phyloP scores from a whole-genome alignment of 2,888 invertebrate genomes.

The Spodoptera exigua region DNA sequence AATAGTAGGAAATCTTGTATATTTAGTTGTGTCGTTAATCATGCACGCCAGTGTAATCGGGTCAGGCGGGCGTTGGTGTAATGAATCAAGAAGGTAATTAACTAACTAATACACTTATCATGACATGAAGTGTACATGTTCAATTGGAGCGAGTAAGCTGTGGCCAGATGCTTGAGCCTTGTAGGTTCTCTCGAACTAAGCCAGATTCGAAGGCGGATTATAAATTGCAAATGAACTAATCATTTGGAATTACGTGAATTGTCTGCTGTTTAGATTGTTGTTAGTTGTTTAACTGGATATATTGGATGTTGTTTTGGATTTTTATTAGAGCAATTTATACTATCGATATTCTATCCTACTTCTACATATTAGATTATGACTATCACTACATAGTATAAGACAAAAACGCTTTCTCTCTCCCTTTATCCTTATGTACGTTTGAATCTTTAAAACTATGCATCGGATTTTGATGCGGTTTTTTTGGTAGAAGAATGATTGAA shows the following conservation, averaged over 20 bases:
- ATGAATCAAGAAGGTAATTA: slow-evolving; percentile 85
- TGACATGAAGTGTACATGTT: slow-evolving; percentile 70
- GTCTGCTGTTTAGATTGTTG: slow-evolving; percentile 23
- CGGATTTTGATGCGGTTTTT: no score
- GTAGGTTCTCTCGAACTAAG: slow-evolving; percentile 7
- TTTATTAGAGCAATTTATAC: no score
- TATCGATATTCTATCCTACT: no score
- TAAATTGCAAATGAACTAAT: slow-evolving; percentile 47
- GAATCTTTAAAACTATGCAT: no score
- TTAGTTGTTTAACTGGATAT: slow-evolving; percentile 4
- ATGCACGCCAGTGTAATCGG: slow-evolving; percentile 75
- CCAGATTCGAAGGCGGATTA: slow-evolving; percentile 38
- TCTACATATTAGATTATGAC: no score
- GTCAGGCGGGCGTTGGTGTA: slow-evolving; percentile 69
- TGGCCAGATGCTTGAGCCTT: slow-evolving; percentile 33
- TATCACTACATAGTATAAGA: no score
- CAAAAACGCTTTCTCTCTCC: no score
- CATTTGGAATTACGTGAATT: slow-evolving; percentile 42
- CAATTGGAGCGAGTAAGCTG: slow-evolving; percentile 61
- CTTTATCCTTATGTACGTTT: no score
- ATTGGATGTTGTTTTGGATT: neutral
- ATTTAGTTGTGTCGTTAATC: slow-evolving; percentile 78
- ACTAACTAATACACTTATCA: slow-evolving; percentile 81
- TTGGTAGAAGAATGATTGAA: no score
- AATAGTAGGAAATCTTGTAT: slow-evolving; percentile 74